A percentile compares a stretch with the other conserved stretches of the same genome.
Conservation (phyloP, 2,888 invertebrate genomes). For the Apocheima hispidaria region DNA sequence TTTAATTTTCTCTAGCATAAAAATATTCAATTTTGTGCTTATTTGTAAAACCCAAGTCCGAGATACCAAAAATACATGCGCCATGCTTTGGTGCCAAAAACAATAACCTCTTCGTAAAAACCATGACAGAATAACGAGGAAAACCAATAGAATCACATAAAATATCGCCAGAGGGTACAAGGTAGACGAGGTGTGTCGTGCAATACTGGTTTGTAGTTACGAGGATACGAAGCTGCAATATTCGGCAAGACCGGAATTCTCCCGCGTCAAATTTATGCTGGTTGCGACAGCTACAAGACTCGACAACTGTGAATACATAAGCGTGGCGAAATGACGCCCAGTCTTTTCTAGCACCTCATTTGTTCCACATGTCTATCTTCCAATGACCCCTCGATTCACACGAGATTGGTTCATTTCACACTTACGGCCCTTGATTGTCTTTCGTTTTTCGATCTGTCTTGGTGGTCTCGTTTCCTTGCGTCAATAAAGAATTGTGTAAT, state of each 20-base stretch:
- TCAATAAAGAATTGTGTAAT: constrained; percentile 64
- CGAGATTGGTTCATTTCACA: constrained; percentile 22
- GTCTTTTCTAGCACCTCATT: constrained; percentile 54
- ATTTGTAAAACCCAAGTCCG: constrained; percentile 30
- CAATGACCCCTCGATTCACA: constrained; percentile 31
- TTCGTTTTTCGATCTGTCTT: constrained; percentile 43
- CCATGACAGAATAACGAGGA: constrained; percentile 28
- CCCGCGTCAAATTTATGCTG: constrained; percentile 59
- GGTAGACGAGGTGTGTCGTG: constrained; percentile 52
- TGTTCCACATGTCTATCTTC: constrained; percentile 40
- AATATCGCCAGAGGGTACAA: constrained; percentile 46
- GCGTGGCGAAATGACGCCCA: constrained; percentile 59
- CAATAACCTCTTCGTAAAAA: constrained; percentile 14
- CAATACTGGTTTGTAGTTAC: constrained; percentile 56
- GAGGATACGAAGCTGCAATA: constrained; percentile 53
- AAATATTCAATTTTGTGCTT: constrained; percentile 14
- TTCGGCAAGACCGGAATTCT: constrained; percentile 64
- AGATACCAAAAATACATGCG: constrained; percentile 23
- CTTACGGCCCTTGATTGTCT: constrained; percentile 30
- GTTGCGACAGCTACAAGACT: constrained; percentile 55
- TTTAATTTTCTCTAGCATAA: constrained; percentile 14
- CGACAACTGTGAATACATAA: constrained; percentile 55
- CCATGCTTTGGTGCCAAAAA: constrained; percentile 12
- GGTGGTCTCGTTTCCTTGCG: constrained; percentile 63
- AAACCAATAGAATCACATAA: constrained; percentile 52